Evolutionary conservation across 2,113 vertebrate species (phyloP).

Genomic region (Spea multiplicata): DNA sequence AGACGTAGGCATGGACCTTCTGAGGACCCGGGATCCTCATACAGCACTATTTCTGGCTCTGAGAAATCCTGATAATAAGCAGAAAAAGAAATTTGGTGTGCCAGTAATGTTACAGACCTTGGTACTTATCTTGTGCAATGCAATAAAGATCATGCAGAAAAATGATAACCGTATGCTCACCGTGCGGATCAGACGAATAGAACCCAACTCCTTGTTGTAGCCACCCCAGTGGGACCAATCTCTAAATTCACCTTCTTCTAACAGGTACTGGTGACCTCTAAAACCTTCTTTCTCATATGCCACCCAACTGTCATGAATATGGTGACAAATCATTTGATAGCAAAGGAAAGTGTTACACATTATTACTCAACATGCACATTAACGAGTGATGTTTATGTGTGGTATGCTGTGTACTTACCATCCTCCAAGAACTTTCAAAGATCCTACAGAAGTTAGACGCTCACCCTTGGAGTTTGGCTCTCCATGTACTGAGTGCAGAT

Average conservation of each 20-base stretch:
- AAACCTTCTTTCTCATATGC: constrained; percentile 92
- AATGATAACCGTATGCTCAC: constrained; percentile 65
- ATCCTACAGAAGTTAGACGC: constrained; percentile 71
- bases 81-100: neutral
- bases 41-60: constrained; percentile 76
- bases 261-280: constrained; percentile 89
- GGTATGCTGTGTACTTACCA: constrained; percentile 72
- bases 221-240: constrained; percentile 92
- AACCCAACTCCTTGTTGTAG: constrained; percentile 72
- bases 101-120: too few species aligned
- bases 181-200: constrained; percentile 79
- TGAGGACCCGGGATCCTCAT: constrained; percentile 73
- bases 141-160: neutral
- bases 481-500: constrained; percentile 75
- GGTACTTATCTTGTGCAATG: too few species aligned
- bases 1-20: constrained; percentile 77
- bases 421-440: constrained; percentile 80
- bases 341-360: too few species aligned
- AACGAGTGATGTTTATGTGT: neutral
- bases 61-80: constrained; percentile 75
- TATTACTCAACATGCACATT: too few species aligned
- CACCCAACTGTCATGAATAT: constrained; percentile 77
- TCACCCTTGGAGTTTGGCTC: constrained; percentile 59
- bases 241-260: constrained; percentile 92
- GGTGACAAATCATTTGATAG: neutral